Evolutionary conservation across 2,113 vertebrate species (phyloP), one percentile per base, ranked within the genome.

Genomic region (Leiothrix lutea): DNA sequence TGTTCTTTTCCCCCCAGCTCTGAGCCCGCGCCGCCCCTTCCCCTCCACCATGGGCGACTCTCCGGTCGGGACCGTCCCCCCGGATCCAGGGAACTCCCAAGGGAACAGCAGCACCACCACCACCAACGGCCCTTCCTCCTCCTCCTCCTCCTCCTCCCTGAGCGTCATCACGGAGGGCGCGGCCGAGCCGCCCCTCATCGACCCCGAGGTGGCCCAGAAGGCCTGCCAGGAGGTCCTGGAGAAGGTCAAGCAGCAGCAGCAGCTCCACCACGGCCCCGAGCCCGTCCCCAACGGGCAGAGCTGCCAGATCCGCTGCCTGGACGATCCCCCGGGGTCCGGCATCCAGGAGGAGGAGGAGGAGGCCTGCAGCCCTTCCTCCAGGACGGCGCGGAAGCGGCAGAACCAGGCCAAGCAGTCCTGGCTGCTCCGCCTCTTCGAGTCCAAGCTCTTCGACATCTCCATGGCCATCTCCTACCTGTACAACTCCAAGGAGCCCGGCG

Each of bases 381-480:
- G 98, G 92, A 98, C 97, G 1, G 98, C 98, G 2, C 98, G 98
- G 7, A 97, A 97, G 21, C 97, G 99, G 8, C 98, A 98, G 96
- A 98, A 99, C 93, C 99, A 99, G 0, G 98, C 98, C 40, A 99
- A 99, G 92, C 99, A 99, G 91, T 99, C 99, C 1, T 99, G 99
- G 99, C 98, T 99, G 13, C 98, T 99, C 13, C 98, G 99, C 18
- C 98, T 99, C 35, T 99, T 99, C 8, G 99, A 99, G 84, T 99
- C 99, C 56, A 99, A 99, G 87, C 98, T 99, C 17, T 99, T 99
- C 19, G 99, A 99, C 58, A 98, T 99, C 77, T 99, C 99, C 97
- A 99, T 99, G 99, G 99, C 99, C 67, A 99, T 99, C 81, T 99
- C 99, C 4, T 99, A 99, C 97, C 94, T 99, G 91, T 99, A 99